Evolutionary conservation across 2,888 invertebrate species (phyloP).

Genomic region (Eulithis prunata): DNA sequence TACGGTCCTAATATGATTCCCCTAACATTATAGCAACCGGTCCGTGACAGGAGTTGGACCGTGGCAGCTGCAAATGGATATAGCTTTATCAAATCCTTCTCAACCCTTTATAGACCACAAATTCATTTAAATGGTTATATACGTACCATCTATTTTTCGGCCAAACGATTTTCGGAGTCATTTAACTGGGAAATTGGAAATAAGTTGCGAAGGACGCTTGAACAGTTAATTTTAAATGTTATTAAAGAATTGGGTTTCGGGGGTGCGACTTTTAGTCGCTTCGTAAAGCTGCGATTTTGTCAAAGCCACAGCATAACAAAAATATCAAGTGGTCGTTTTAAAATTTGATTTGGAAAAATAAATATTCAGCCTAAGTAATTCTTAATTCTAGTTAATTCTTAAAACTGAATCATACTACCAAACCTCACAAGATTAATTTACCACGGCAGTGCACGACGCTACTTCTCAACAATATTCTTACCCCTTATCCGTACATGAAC

Average conservation of each 20-base stretch:
- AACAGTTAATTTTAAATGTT: slow-evolving; percentile 19
- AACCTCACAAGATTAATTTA: too few relatives aligned
- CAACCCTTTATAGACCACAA: slow-evolving; percentile 15
- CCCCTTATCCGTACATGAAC: too few relatives aligned
- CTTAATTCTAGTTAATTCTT: too few relatives aligned
- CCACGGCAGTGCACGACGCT: too few relatives aligned
- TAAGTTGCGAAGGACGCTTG: slow-evolving; percentile 16
- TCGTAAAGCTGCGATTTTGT: not conserved
- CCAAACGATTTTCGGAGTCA: slow-evolving; percentile 17
- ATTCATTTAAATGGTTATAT: slow-evolving; percentile 18
- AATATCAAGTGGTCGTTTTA: too few relatives aligned
- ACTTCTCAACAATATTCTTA: too few relatives aligned
- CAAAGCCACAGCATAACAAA: too few relatives aligned
- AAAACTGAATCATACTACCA: too few relatives aligned
- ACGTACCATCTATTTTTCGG: slow-evolving; percentile 10
- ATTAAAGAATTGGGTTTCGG: not conserved
- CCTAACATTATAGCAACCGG: slow-evolving; percentile 9
- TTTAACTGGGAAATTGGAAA: slow-evolving; percentile 25
- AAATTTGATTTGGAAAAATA: too few relatives aligned
- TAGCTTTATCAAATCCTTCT: slow-evolving; percentile 15
- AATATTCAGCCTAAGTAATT: too few relatives aligned
- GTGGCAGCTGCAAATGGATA: slow-evolving; percentile 22
- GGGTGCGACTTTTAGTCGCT: not conserved
- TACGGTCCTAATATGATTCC: slow-evolving; percentile 15
- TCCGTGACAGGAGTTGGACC: not conserved